Percentiles rank a stretch among this genome's conserved stretches.
These are phyloP conservation scores for Galerucella pusilla DNA, from an alignment of 2,888 invertebrate species.

Conservation along the genomic window DNA sequence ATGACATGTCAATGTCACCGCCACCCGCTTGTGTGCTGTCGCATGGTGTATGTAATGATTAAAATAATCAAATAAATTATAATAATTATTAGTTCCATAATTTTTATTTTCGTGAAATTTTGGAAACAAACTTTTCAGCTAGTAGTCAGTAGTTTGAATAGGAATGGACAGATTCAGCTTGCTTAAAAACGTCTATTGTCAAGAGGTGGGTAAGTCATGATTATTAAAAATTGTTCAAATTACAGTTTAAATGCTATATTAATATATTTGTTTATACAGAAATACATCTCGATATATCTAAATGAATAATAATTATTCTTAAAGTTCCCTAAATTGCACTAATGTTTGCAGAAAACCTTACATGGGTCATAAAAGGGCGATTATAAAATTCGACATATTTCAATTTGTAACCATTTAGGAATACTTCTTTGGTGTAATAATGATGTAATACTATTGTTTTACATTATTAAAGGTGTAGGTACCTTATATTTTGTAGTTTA, in stretches of 20 bases:
- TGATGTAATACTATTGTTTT: no score
- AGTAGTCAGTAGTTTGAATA: constrained; percentile 50
- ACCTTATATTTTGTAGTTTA: no score
- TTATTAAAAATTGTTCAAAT: neutral
- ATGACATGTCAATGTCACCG: constrained; percentile 17
- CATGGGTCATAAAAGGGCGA: no score
- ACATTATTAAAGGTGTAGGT: no score
- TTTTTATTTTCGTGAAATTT: constrained; percentile 19
- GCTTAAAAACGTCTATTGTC: constrained; percentile 74
- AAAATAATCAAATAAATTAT: constrained; percentile 30
- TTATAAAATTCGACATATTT: no score
- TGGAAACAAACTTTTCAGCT: constrained; percentile 13
- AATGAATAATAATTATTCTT: no score
- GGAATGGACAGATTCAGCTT: constrained; percentile 75
- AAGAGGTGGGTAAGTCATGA: constrained; percentile 80
- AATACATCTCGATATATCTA: no score
- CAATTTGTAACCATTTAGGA: no score
- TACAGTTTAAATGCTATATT: neutral
- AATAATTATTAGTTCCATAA: constrained; percentile 12
- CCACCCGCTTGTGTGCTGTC: constrained; percentile 28
- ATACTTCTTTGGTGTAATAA: no score
- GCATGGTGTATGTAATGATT: constrained; percentile 31
- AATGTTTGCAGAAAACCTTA: no score
- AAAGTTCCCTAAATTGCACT: no score
- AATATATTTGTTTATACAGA: neutral